Evolutionary conservation across 2,113 vertebrate genomes (phyloP).

Genomic region (Donacobius atricapilla): DNA sequence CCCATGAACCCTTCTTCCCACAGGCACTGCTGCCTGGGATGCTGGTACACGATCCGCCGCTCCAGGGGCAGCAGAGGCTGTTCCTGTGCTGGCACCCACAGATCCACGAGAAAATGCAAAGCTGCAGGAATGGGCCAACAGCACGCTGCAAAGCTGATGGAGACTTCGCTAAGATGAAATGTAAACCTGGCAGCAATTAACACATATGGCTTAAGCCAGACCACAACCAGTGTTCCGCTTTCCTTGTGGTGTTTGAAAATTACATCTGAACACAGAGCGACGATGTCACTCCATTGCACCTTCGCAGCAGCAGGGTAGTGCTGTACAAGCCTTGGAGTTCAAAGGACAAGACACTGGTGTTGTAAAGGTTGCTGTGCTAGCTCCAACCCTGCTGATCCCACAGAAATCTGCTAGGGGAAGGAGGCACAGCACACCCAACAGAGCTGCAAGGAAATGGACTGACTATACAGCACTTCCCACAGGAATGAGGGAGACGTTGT

Average conservation of each 20-base stretch:
- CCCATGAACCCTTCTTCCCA: accelerated
- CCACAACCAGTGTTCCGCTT: accelerated
- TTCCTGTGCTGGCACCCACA: background rate
- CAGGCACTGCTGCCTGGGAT: background rate
- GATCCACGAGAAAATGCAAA: background rate
- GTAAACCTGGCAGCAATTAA: background rate
- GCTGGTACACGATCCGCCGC: accelerated
- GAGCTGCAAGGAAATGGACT: background rate
- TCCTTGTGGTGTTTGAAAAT: background rate
- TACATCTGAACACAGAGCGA: background rate
- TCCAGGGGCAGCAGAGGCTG: background rate
- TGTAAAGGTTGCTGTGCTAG: background rate
- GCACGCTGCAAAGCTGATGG: background rate
- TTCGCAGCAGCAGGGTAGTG: background rate
- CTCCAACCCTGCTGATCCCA: accelerated
- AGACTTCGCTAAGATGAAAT: background rate
- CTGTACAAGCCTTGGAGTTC: accelerated
- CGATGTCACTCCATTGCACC: accelerated
- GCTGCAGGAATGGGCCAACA: background rate
- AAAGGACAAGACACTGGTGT: background rate
- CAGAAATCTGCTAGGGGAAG: background rate
- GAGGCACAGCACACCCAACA: accelerated
- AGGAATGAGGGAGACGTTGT: background rate
- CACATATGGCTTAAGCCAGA: accelerated
- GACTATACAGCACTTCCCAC: background rate